phyloP scores from a whole-genome alignment of 2,888 invertebrate genomes.

The Agrotis ipsilon region DNA sequence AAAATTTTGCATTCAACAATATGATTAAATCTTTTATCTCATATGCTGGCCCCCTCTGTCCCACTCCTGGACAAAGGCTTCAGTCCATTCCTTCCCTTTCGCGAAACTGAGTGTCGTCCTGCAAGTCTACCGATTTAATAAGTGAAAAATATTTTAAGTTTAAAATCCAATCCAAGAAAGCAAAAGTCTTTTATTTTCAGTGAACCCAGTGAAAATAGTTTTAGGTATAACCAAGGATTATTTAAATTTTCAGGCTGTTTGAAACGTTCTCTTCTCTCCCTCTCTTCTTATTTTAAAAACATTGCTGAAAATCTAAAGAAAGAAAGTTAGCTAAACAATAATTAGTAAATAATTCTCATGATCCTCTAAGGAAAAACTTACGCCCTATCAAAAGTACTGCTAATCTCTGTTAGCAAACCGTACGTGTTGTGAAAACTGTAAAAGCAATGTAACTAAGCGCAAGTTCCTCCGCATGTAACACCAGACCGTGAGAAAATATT shows the following conservation, averaged over 20 bases:
- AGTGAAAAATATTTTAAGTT: neutral
- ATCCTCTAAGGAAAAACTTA: neutral
- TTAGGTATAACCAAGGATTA: neutral
- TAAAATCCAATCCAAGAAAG: neutral
- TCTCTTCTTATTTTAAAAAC: too few species aligned
- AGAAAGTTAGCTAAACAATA: neutral
- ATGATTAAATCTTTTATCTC: too few species aligned
- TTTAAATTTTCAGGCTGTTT: neutral
- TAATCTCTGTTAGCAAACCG: constrained; percentile 8
- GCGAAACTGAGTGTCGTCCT: too few species aligned
- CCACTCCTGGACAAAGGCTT: too few species aligned
- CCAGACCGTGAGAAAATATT: constrained; percentile 43
- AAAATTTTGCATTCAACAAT: neutral
- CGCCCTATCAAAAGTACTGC: neutral
- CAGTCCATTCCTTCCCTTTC: too few species aligned
- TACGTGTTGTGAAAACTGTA: constrained; percentile 31
- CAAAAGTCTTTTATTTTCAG: neutral
- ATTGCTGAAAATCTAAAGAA: neutral
- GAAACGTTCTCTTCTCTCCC: neutral
- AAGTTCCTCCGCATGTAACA: constrained; percentile 19
- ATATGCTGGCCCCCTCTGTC: too few species aligned
- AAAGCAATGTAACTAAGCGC: constrained; percentile 19
- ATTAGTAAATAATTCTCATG: neutral
- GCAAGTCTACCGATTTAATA: too few species aligned
- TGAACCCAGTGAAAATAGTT: neutral